A percentile compares a stretch with the other conserved stretches of the same genome.
phyloP scores from a whole-genome alignment of 2,113 vertebrate genomes.

The Axis porcinus region DNA sequence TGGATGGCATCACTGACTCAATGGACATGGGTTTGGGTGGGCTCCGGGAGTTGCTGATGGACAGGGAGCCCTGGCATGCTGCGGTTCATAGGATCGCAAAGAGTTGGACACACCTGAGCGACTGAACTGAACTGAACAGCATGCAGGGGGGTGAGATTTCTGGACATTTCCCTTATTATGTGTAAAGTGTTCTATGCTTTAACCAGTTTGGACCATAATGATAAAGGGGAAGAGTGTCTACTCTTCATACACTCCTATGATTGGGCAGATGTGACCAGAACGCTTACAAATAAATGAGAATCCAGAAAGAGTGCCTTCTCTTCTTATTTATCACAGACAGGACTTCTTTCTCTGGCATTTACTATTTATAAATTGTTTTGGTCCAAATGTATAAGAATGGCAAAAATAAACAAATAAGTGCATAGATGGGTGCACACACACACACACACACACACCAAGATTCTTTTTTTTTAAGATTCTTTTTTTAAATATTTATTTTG shows the following conservation, averaged over 20 bases:
- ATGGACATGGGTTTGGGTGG: too few species aligned
- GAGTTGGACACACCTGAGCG: too few species aligned
- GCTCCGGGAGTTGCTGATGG: too few species aligned
- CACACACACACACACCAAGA: not conserved
- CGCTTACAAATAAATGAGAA: not conserved
- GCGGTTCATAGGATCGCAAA: too few species aligned
- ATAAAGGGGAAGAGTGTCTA: not conserved
- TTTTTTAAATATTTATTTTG: not conserved
- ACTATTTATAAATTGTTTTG: not conserved
- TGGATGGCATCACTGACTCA: too few species aligned
- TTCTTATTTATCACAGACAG: not conserved
- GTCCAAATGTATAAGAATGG: not conserved
- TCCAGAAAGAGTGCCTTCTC: not conserved
- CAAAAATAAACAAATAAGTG: not conserved
- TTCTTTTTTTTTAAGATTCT: not conserved
- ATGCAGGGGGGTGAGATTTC: not conserved
- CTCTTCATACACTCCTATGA: not conserved
- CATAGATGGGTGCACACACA: not conserved
- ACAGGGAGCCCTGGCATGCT: too few species aligned
- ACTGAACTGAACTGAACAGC: not conserved
- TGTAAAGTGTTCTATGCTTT: not conserved
- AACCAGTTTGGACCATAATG: not conserved
- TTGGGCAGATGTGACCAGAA: not conserved
- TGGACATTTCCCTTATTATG: not conserved
- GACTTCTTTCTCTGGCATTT: not conserved